A percentile compares a stretch with the other conserved stretches of the same genome.
Evolutionary conservation across 2,797 vertebrate genomes (phyloP).

Genomic region (Bradypodion ventrale): DNA sequence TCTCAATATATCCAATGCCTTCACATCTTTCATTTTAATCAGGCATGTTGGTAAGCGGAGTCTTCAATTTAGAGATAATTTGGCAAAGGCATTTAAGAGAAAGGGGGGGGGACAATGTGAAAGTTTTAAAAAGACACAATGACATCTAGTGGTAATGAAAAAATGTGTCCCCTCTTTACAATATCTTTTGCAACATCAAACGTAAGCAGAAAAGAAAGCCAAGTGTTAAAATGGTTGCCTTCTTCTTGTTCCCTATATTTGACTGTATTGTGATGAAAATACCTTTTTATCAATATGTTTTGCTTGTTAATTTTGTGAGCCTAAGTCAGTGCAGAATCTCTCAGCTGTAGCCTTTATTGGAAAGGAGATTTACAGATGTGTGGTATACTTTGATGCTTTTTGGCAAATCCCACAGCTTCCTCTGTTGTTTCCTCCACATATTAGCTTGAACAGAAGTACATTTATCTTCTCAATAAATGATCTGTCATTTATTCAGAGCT

Average conservation of each 20-base stretch:
- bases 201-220: not conserved
- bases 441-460: not conserved
- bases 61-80: slow-evolving; percentile 34
- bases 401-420: no score
- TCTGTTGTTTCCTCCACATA: not conserved
- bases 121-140: slow-evolving; percentile 66
- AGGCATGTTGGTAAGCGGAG: slow-evolving; percentile 45
- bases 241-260: not conserved
- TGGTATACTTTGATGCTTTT: no score
- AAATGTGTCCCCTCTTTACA: slow-evolving; percentile 36
- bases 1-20: slow-evolving; percentile 12
- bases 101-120: not conserved
- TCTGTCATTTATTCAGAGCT: not conserved
- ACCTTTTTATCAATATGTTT: slow-evolving; percentile 3
- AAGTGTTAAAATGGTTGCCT: not conserved
- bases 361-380: not conserved
- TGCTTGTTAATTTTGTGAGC: not conserved
- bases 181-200: slow-evolving; percentile 1
- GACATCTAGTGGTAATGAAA: slow-evolving; percentile 75
- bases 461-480: not conserved
- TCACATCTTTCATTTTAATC: slow-evolving; percentile 25
- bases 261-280: not conserved
- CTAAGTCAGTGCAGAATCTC: not conserved
- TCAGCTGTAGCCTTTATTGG: not conserved
- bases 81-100: not conserved